These are phyloP conservation scores for Gandaritis pyraliata DNA, from an alignment of 2,888 invertebrate genomes.

Conservation along the genomic window DNA sequence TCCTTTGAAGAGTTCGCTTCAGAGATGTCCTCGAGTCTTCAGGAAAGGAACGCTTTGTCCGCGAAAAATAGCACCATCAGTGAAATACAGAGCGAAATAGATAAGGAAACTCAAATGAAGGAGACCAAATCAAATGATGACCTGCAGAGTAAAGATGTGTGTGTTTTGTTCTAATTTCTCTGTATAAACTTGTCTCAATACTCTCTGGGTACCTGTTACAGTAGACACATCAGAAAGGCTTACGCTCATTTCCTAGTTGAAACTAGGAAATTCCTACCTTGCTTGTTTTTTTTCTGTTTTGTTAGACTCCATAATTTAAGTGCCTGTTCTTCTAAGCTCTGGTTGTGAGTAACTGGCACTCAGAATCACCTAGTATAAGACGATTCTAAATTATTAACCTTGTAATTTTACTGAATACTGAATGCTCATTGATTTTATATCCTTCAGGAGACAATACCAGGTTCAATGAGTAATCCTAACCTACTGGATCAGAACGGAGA, in stretches of 20 bases:
- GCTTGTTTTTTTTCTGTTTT: too few relatives aligned
- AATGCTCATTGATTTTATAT: neutral
- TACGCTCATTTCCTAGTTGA: too few relatives aligned
- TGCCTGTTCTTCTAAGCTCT: too few relatives aligned
- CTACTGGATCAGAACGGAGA: conserved; percentile 67
- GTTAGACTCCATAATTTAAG: too few relatives aligned
- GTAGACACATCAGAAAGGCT: too few relatives aligned
- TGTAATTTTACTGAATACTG: too few relatives aligned
- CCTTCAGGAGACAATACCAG: conserved; percentile 66
- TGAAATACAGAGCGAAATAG: conserved; percentile 84
- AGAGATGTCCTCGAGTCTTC: conserved; percentile 86
- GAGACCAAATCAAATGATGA: conserved; percentile 70
- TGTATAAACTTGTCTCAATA: neutral
- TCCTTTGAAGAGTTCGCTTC: conserved; percentile 88
- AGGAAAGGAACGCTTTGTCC: conserved; percentile 80
- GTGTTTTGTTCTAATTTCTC: conserved; percentile 39
- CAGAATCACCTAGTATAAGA: too few relatives aligned
- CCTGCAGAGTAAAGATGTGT: conserved; percentile 71
- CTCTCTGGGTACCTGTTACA: too few relatives aligned
- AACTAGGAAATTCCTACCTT: too few relatives aligned
- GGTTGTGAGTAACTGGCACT: too few relatives aligned
- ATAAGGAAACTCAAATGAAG: conserved; percentile 63
- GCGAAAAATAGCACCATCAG: conserved; percentile 84
- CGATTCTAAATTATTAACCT: too few relatives aligned
- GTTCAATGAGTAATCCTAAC: conserved; percentile 71